A percentile compares a stretch with the other conserved stretches of the same genome.
Conservation (phyloP, 2,797 vertebrate genomes). For the Moxostoma hubbsi region DNA sequence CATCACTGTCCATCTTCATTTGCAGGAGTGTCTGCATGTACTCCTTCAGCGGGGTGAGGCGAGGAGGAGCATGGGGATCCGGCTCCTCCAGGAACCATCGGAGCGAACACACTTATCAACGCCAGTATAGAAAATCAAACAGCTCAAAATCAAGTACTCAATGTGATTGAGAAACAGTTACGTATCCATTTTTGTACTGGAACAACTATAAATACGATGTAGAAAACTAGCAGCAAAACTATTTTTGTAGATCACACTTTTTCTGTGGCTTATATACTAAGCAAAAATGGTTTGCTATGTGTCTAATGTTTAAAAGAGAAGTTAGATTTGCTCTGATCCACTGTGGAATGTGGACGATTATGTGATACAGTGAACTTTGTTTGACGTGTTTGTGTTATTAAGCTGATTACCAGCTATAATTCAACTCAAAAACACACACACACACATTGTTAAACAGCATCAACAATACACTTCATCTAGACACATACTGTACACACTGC, state of each 20-base stretch:
- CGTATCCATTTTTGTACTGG: neutral
- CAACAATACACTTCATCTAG: neutral
- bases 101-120: constrained; percentile 48
- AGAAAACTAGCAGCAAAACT: too few species aligned
- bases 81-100: constrained; percentile 61
- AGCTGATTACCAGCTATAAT: constrained; percentile 67
- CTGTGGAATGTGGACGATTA: constrained; percentile 47
- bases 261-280: neutral
- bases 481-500: neutral
- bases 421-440: constrained; percentile 23
- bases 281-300: neutral
- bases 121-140: constrained; percentile 68
- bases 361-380: constrained; percentile 53
- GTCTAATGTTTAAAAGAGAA: constrained; percentile 6
- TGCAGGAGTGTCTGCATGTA: constrained; percentile 72
- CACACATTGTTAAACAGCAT: constrained; percentile 22
- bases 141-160: constrained; percentile 63
- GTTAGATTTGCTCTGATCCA: constrained; percentile 43
- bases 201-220: neutral
- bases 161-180: neutral
- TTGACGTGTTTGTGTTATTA: constrained; percentile 62
- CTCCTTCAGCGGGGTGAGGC: constrained; percentile 65
- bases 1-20: constrained; percentile 72
- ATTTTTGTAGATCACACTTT: neutral
- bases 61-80: constrained; percentile 34